Evolutionary conservation across 2,888 invertebrate species (phyloP).

Genomic region (Synanthedon formicaeformis): DNA sequence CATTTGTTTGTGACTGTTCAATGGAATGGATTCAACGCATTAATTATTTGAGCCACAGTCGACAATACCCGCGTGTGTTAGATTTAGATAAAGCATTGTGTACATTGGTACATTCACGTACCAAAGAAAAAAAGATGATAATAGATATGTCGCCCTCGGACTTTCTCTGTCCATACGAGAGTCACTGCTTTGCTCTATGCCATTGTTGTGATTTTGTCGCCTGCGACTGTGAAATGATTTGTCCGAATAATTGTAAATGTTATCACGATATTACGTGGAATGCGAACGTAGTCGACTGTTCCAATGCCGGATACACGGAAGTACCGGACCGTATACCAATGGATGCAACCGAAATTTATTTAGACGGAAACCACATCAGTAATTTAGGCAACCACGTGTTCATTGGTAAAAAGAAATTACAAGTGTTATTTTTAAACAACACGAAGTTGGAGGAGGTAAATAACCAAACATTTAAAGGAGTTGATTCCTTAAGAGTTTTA

Average conservation of each 20-base stretch:
- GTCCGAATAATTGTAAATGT: conserved; percentile 86
- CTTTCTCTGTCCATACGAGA: conserved; percentile 84
- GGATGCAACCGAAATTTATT: conserved; percentile 89
- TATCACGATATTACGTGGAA: conserved; percentile 89
- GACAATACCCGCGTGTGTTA: conserved; percentile 82
- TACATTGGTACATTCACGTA: conserved; percentile 75
- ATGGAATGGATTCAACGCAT: conserved; percentile 89
- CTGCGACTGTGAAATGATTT: conserved; percentile 92
- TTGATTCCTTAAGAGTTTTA: conserved; percentile 77
- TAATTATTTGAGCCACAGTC: conserved; percentile 79
- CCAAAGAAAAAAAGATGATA: conserved; percentile 78
- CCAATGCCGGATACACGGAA: conserved; percentile 77
- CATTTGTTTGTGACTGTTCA: conserved; percentile 87
- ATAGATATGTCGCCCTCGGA: conserved; percentile 79
- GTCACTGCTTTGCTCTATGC: conserved; percentile 88
- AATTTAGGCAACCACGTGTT: conserved; percentile 86
- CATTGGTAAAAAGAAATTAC: conserved; percentile 85
- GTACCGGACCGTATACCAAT: conserved; percentile 86
- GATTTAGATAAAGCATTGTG: conserved; percentile 84
- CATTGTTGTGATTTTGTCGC: conserved; percentile 91
- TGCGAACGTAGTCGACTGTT: conserved; percentile 86
- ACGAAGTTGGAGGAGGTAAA: conserved; percentile 80
- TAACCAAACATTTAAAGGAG: conserved; percentile 86
- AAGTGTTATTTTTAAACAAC: conserved; percentile 81
- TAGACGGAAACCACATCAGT: conserved; percentile 85